Evolutionary conservation across 2,888 invertebrate genomes (phyloP).

Genomic region (Agrochola litura): DNA sequence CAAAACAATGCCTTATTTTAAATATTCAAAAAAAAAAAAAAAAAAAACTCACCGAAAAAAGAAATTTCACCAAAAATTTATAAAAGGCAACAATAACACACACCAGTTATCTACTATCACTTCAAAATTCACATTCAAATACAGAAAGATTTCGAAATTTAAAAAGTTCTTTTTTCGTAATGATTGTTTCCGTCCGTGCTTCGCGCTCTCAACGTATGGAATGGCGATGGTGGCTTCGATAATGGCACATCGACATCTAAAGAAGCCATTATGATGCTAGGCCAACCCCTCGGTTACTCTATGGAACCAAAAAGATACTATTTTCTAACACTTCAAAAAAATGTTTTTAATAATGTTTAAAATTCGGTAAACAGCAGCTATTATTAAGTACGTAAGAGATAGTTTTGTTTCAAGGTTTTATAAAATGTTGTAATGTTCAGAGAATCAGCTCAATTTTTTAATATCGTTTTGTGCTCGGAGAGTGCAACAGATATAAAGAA

Average conservation of each 20-base stretch:
- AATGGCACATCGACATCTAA: background rate
- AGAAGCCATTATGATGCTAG: background rate
- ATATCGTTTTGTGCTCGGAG: background rate
- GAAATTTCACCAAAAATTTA: background rate
- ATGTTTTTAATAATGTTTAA: background rate
- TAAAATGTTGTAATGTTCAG: slow-evolving; percentile 14
- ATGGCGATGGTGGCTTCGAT: slow-evolving; percentile 9
- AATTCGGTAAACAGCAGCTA: too few species aligned
- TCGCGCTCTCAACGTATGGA: slow-evolving; percentile 35
- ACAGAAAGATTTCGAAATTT: background rate
- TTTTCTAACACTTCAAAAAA: background rate
- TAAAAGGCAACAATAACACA: slow-evolving; percentile 16
- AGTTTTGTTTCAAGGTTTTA: slow-evolving; percentile 9
- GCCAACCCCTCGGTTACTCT: background rate
- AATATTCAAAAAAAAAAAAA: background rate
- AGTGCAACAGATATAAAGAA: background rate
- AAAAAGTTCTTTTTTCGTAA: background rate
- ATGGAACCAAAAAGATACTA: background rate
- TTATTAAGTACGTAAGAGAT: background rate
- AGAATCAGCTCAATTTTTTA: background rate
- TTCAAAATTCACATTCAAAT: slow-evolving; percentile 19
- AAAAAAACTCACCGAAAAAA: slow-evolving; percentile 24
- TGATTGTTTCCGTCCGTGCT: slow-evolving; percentile 26
- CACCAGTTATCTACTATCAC: slow-evolving; percentile 23
- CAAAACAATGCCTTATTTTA: background rate